phyloP scores from a whole-genome alignment of 2,888 invertebrate genomes.

The Euclidia mi region DNA sequence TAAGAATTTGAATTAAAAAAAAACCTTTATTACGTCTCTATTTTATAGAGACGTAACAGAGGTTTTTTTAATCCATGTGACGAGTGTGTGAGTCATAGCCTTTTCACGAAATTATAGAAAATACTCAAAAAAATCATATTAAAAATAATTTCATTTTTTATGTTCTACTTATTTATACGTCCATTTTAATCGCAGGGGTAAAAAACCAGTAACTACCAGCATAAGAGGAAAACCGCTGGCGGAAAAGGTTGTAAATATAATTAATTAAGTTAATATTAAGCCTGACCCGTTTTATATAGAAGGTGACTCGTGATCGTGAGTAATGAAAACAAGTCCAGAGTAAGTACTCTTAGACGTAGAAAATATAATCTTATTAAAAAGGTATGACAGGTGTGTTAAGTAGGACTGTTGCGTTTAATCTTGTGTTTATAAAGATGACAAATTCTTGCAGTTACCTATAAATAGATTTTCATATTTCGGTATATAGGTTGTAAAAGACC shows the following conservation, averaged over 20 bases:
- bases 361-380: slow-evolving; percentile 18
- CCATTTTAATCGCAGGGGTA: neutral
- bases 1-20: too few relatives aligned
- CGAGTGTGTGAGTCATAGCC: too few relatives aligned
- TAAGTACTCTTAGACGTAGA: slow-evolving; percentile 1
- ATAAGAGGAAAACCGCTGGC: slow-evolving; percentile 4
- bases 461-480: too few relatives aligned
- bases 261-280: slow-evolving; percentile 33
- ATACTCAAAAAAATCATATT: too few relatives aligned
- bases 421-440: neutral
- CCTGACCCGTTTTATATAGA: slow-evolving; percentile 28
- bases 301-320: slow-evolving; percentile 26
- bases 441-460: too few relatives aligned
- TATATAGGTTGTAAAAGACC: too few relatives aligned
- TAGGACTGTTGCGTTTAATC: neutral
- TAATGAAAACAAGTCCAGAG: slow-evolving; percentile 27
- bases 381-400: slow-evolving; percentile 8
- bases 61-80: too few relatives aligned
- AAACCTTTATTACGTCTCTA: too few relatives aligned
- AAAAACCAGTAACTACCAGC: neutral
- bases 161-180: too few relatives aligned
- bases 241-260: slow-evolving; percentile 34
- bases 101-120: too few relatives aligned
- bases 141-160: too few relatives aligned
- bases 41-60: too few relatives aligned